Percentiles rank a stretch among this genome's conserved stretches.
Evolutionary conservation across 2,113 vertebrate species (phyloP).

Genomic region (Rhinichthys klamathensis): DNA sequence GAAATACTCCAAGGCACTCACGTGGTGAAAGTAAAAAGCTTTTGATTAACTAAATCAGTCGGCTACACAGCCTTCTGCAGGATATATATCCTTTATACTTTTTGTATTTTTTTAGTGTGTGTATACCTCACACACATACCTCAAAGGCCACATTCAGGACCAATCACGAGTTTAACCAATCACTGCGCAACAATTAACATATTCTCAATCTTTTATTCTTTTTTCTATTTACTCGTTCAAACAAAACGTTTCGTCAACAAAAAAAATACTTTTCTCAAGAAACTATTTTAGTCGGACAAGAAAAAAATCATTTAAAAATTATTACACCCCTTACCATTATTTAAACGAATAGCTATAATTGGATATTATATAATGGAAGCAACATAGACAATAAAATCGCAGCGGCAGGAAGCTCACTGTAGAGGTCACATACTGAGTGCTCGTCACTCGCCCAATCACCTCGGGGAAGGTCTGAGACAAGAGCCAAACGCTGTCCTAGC

Average conservation of each 20-base stretch:
- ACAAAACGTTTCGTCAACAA: neutral
- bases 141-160: neutral
- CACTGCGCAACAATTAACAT: conserved; percentile 28
- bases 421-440: conserved; percentile 65
- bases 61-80: too few species aligned
- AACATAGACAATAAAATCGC: neutral
- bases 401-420: conserved; percentile 67
- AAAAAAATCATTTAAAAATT: neutral
- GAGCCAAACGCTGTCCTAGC: conserved; percentile 72
- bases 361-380: neutral
- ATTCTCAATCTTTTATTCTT: neutral
- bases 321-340: neutral
- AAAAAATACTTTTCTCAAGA: neutral
- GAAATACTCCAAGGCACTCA: too few species aligned
- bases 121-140: too few species aligned
- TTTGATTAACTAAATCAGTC: too few species aligned
- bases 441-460: conserved; percentile 56
- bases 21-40: too few species aligned
- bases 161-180: conserved; percentile 27
- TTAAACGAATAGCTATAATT: neutral
- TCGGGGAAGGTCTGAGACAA: conserved; percentile 71
- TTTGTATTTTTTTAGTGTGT: too few species aligned
- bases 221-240: neutral
- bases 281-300: neutral
- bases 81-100: too few species aligned